A percentile compares a stretch with the other conserved stretches of the same genome.
phyloP scores from a whole-genome alignment of 2,113 vertebrate species.

The Siphamia tubifer region DNA sequence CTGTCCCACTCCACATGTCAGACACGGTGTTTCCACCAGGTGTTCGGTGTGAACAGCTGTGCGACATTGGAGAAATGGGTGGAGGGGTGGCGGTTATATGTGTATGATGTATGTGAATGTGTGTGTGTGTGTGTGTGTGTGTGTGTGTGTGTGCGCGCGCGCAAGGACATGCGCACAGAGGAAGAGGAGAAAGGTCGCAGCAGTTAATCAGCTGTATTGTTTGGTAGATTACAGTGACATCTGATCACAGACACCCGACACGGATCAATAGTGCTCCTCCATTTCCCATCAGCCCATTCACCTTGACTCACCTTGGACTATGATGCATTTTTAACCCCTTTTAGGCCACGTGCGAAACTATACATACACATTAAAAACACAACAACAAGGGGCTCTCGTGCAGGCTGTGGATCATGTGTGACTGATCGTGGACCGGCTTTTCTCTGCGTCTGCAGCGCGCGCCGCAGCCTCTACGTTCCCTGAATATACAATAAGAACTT shows the following conservation, averaged over 20 bases:
- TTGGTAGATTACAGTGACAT: conserved; percentile 46
- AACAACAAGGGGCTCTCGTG: not conserved
- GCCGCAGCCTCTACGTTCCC: not conserved
- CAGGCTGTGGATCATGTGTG: not conserved
- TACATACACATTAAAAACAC: not conserved
- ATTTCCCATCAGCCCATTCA: conserved; percentile 69
- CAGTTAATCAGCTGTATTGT: conserved; percentile 65
- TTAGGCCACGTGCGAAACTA: not conserved
- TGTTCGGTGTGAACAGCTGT: conserved; percentile 4
- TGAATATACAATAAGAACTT: not conserved
- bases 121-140: no score
- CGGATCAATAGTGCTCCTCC: conserved; percentile 26
- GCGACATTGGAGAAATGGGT: conserved; percentile 50
- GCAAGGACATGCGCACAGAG: conserved; percentile 42
- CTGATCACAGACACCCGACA: conserved; percentile 52
- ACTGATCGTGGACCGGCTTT: not conserved
- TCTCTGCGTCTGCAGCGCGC: not conserved
- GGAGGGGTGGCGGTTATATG: conserved; percentile 17
- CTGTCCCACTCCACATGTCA: no score
- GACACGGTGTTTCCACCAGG: conserved; percentile 8
- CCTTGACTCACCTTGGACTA: conserved; percentile 91
- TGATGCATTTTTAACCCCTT: conserved; percentile 94
- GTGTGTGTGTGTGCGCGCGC: no score
- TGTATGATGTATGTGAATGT: no score
- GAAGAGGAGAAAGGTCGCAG: conserved; percentile 48